Base-by-base conservation (phyloP, 1,140 invertebrate species). In the Coptotermes formosanus region DNA sequence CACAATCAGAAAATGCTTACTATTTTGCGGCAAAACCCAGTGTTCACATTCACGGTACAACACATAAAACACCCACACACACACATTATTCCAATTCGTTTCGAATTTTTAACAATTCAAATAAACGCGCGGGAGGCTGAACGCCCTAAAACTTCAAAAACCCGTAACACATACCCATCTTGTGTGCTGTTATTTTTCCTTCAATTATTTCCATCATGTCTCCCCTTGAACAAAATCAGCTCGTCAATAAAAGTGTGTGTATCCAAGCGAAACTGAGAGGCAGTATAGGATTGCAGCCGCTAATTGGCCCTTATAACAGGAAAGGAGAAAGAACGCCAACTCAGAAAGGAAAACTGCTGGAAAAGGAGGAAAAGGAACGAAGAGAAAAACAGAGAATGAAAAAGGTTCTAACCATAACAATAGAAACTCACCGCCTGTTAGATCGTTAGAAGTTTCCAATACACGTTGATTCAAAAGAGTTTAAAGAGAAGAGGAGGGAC, bases 141-240 rank as follows among this genome's bases (percentile, higher is more conserved):
- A 75, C n/a, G 25, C 64, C 21, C 1, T 8, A 48, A 83, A 45
- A 16, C 14, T 48, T 14, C 16, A 21, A 83, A 23, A 83, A 32
- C 7, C 82, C 43, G 25, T 75, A 14, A 9, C 82, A 83, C 82
- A 43, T 30, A 83, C 82, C 43, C 43, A 83, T 19, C 25, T 38
- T 25, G 32, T n/a, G 82, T 44, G 82, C n/a, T 83, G 82, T 43
- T 83, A 83, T 44, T 83, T 83, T 83, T 83, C 16, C 64, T 25
- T 83, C 82, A 83, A 83, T 83, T 43, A 83, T 83, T 83, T 83
- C 48, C 82, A 83, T 83, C 82, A 83, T 52, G 2, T 8, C 82
- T 32, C 25, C 82, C 32, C 32, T 83, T 52, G 64, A 75, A 75
- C 25, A 75, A 30, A 30, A 75, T 75, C 64, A 75, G 64, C 64